Percentiles rank a stretch among this genome's conserved stretches.
Conservation (phyloP, 2,113 vertebrate genomes). For the Erinaceus europaeus region DNA sequence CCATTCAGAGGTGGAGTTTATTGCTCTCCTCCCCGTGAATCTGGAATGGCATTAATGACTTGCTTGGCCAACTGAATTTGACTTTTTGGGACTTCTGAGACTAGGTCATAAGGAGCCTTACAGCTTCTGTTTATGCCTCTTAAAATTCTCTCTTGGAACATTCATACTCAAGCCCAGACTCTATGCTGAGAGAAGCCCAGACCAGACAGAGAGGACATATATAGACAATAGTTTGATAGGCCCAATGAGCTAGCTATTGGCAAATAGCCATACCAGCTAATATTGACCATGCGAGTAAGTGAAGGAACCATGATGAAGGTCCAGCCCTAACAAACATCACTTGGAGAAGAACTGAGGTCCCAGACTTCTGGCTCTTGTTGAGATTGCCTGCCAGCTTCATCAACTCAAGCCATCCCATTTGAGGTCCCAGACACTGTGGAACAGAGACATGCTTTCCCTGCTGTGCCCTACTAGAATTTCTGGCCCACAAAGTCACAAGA, state of each 20-base stretch:
- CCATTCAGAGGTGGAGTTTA: conserved; percentile 14
- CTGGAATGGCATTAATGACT: conserved; percentile 31
- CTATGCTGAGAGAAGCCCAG: neutral
- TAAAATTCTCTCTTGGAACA: conserved; percentile 28
- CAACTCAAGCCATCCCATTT: neutral
- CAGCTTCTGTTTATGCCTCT: neutral
- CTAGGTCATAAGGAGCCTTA: conserved; percentile 14
- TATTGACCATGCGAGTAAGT: conserved; percentile 12
- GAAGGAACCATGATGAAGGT: neutral
- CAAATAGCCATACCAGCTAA: neutral
- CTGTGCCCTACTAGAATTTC: neutral
- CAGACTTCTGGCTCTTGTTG: neutral
- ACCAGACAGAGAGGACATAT: neutral
- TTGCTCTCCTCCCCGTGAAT: conserved; percentile 49
- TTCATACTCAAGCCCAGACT: neutral
- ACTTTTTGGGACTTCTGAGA: conserved; percentile 26
- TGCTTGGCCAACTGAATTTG: conserved; percentile 18
- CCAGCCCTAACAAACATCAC: neutral
- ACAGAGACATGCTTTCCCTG: neutral
- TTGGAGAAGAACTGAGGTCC: neutral
- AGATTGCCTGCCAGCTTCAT: conserved; percentile 3
- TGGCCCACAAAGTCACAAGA: conserved; percentile 1
- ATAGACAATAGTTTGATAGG: conserved; percentile 1
- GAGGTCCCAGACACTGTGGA: neutral
- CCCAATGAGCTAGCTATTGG: conserved; percentile 11